A percentile compares a stretch with the other conserved stretches of the same genome.
phyloP scores from a whole-genome alignment of 2,113 vertebrate species.

The Mellivora capensis region DNA sequence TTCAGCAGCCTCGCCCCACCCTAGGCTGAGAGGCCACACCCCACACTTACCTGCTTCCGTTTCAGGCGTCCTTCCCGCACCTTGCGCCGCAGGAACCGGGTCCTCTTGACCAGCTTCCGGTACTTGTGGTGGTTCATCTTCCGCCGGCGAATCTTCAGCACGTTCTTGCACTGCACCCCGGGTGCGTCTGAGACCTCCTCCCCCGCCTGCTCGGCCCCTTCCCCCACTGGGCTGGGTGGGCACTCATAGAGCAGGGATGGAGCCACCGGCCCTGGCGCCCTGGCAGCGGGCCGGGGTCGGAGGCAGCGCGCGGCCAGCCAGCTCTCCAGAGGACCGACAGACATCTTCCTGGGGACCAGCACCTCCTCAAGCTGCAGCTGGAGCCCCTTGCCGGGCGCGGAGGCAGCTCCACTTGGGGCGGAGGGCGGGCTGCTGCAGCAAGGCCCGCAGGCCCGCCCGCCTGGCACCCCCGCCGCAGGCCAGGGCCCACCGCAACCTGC shows the following conservation, averaged over 20 bases:
- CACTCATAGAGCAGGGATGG: slow-evolving; percentile 18
- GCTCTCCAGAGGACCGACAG: slow-evolving; percentile 94
- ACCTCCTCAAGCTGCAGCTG: slow-evolving; percentile 91
- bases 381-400: slow-evolving; percentile 80
- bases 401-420: slow-evolving; percentile 74
- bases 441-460: neutral
- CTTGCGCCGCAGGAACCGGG: slow-evolving; percentile 86
- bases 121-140: slow-evolving; percentile 96
- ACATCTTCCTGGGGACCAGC: slow-evolving; percentile 91
- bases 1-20: rapidly evolving
- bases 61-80: slow-evolving; percentile 84
- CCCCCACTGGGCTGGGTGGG: slow-evolving; percentile 5
- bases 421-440: slow-evolving; percentile 81
- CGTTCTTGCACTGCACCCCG: slow-evolving; percentile 86
- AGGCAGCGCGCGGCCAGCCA: slow-evolving; percentile 90
- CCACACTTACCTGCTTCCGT: slow-evolving; percentile 82
- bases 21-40: neutral
- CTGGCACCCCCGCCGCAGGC: neutral
- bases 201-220: slow-evolving; percentile 66
- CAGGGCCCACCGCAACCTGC: slow-evolving; percentile 70
- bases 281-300: slow-evolving; percentile 77
- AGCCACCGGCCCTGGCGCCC: neutral
- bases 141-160: slow-evolving; percentile 91
- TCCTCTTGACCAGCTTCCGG: slow-evolving; percentile 91
- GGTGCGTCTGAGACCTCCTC: rapidly evolving